phyloP scores from a whole-genome alignment of 2,113 vertebrate species.

The Mungos mungo region DNA sequence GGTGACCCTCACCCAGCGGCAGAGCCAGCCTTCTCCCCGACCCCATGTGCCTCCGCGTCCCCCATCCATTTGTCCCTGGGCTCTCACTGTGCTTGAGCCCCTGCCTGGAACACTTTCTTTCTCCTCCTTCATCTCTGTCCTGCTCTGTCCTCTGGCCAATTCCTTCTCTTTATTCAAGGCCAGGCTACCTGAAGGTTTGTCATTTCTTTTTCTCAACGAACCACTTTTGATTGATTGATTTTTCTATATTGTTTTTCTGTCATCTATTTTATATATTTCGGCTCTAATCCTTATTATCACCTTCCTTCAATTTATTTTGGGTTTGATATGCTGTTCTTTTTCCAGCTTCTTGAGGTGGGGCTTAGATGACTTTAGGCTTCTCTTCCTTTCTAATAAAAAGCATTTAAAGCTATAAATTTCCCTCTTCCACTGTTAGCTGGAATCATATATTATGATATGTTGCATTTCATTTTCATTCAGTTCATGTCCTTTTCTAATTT shows the following conservation, averaged over 20 bases:
- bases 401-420: neutral
- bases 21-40: accelerated
- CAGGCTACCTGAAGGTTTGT: neutral
- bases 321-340: neutral
- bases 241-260: neutral
- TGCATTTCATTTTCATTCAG: neutral
- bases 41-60: accelerated
- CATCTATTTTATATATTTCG: neutral
- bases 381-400: neutral
- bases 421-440: neutral
- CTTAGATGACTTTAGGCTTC: neutral
- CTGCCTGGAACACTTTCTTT: neutral
- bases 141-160: neutral
- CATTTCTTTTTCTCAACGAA: neutral
- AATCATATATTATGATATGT: accelerated
- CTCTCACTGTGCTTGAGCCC: accelerated
- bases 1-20: accelerated
- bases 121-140: neutral
- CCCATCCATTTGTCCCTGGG: neutral
- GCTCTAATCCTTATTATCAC: neutral
- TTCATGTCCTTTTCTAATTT: neutral
- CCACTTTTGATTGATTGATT: neutral
- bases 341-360: neutral
- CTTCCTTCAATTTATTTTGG: neutral
- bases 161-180: neutral